phyloP scores from a whole-genome alignment of 2,888 invertebrate species.

The Drosophila picticornis region DNA sequence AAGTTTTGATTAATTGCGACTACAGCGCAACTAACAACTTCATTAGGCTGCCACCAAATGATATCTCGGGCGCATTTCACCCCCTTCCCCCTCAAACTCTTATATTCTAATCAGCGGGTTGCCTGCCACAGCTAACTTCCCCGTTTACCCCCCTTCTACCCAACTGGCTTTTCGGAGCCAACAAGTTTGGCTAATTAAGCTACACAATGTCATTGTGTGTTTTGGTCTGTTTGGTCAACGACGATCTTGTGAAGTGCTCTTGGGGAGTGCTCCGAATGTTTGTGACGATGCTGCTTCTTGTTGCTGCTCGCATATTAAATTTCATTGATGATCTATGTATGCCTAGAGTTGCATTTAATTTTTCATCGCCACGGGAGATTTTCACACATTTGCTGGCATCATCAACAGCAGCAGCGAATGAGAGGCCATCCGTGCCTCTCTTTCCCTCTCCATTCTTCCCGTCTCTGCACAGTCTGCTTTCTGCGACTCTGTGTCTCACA shows the following conservation, averaged over 20 bases:
- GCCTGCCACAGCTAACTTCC: constrained; percentile 3
- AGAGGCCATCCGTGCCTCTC: neutral
- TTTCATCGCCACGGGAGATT: constrained; percentile 82
- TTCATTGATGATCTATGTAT: constrained; percentile 83
- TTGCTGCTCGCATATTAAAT: constrained; percentile 76
- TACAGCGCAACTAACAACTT: constrained; percentile 63
- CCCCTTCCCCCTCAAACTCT: constrained; percentile 10
- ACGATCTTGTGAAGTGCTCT: constrained; percentile 5
- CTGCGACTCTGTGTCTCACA: constrained; percentile 45
- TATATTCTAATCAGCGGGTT: constrained; percentile 73
- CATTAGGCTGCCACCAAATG: constrained; percentile 66
- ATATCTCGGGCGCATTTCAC: constrained; percentile 33
- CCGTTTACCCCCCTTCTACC: neutral
- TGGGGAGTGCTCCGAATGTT: constrained; percentile 49
- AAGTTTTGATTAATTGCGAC: constrained; percentile 76
- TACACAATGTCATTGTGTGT: constrained; percentile 76
- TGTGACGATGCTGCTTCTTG: constrained; percentile 16
- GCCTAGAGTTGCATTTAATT: constrained; percentile 79
- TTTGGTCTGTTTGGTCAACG: constrained; percentile 21
- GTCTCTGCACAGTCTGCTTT: neutral
- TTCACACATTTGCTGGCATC: constrained; percentile 78
- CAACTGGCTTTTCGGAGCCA: constrained; percentile 30
- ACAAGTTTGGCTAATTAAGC: constrained; percentile 81
- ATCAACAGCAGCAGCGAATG: constrained; percentile 19
- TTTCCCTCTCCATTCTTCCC: neutral